These are phyloP conservation scores for Thymallus thymallus DNA, from an alignment of 2,113 vertebrate genomes.

Conservation along the genomic window DNA sequence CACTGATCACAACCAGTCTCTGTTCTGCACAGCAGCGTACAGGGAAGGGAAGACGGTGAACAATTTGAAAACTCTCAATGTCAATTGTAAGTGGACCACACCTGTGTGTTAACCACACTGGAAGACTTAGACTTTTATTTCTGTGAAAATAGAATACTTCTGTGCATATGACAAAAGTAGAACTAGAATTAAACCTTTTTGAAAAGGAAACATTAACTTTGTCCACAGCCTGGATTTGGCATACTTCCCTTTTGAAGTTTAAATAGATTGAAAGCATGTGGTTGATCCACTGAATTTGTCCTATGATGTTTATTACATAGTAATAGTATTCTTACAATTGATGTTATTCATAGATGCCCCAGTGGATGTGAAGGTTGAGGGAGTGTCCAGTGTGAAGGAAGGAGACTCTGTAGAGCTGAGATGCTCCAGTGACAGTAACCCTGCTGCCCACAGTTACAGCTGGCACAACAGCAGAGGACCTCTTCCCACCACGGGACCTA, in stretches of 20 bases:
- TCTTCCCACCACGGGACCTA: slow-evolving; percentile 13
- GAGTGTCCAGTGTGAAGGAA: slow-evolving; percentile 41
- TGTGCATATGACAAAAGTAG: background rate
- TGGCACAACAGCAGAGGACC: slow-evolving; percentile 47
- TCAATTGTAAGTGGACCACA: slow-evolving; percentile 59
- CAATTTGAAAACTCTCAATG: slow-evolving; percentile 31
- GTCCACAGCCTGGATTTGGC: background rate
- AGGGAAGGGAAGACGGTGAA: slow-evolving; percentile 13
- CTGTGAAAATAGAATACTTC: background rate
- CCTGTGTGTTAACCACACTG: background rate
- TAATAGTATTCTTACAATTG: background rate
- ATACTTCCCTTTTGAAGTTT: background rate
- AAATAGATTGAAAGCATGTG: background rate
- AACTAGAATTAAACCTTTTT: background rate
- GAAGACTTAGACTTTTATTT: background rate
- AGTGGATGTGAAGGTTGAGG: slow-evolving; percentile 41
- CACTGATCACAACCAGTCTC: slow-evolving; percentile 44
- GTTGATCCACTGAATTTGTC: background rate
- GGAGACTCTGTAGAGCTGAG: slow-evolving; percentile 48
- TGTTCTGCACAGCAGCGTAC: slow-evolving; percentile 54
- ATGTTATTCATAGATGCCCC: slow-evolving; percentile 53
- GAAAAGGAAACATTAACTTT: background rate
- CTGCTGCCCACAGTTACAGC: slow-evolving; percentile 41
- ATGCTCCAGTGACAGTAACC: slow-evolving; percentile 62
- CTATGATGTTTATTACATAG: background rate